Evolutionary conservation across 2,888 invertebrate genomes (phyloP).

Genomic region (Liodrosophila aerea): DNA sequence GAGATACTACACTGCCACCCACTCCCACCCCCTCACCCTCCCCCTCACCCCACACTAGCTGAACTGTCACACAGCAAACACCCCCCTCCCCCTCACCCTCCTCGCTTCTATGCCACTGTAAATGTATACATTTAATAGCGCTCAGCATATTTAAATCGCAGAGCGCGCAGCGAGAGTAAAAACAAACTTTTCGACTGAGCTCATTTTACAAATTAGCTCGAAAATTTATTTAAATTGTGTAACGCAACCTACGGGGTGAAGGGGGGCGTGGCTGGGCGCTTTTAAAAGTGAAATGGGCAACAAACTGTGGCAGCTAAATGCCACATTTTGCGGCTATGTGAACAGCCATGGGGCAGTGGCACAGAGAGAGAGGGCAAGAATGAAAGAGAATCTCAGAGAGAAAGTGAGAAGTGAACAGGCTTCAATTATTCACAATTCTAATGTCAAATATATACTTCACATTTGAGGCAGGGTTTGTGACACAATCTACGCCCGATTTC

Average conservation of each 20-base stretch:
- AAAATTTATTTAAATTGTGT: constrained; percentile 70
- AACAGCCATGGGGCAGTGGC: too few relatives aligned
- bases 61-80: constrained; percentile 47
- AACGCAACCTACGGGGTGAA: constrained; percentile 40
- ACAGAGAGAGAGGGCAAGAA: neutral
- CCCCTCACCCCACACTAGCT: constrained; percentile 4
- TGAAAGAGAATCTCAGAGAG: neutral
- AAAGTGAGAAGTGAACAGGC: neutral
- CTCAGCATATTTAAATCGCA: constrained; percentile 66
- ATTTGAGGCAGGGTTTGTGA: too few relatives aligned
- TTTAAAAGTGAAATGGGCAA: constrained; percentile 26
- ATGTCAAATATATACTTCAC: too few relatives aligned
- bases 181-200: constrained; percentile 56
- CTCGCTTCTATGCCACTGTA: constrained; percentile 6
- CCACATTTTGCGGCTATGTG: constrained; percentile 36
- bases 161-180: constrained; percentile 28
- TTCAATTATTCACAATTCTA: too few relatives aligned
- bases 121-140: constrained; percentile 59
- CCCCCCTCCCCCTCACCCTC: constrained; percentile 14
- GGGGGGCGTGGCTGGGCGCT: constrained; percentile 8
- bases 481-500: too few relatives aligned
- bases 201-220: constrained; percentile 66
- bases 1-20: neutral
- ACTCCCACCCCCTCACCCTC: neutral
- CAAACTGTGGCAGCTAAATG: constrained; percentile 55